Conservation (phyloP, 2,113 vertebrate species). For the Chloebia gouldiae region DNA sequence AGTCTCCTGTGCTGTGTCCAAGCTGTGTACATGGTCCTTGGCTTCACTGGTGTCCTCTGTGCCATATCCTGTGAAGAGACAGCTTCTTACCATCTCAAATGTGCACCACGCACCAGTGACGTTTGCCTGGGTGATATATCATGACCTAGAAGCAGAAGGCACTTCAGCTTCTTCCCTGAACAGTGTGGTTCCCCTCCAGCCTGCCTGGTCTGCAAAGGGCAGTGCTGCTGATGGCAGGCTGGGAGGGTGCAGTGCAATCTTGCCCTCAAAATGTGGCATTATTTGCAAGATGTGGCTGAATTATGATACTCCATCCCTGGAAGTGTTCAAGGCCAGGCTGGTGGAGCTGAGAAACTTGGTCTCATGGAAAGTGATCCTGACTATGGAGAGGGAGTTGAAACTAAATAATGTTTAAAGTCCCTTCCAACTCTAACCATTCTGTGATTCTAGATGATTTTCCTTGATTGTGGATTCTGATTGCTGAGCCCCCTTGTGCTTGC, state of each 20-base stretch:
- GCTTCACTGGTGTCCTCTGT: neutral
- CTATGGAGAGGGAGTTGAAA: neutral
- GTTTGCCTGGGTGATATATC: neutral
- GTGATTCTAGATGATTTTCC: neutral
- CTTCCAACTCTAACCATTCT: neutral
- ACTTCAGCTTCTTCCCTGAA: neutral
- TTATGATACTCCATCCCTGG: neutral
- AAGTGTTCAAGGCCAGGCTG: neutral
- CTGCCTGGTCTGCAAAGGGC: neutral
- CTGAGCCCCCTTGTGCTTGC: neutral
- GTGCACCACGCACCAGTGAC: neutral
- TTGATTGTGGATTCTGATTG: neutral
- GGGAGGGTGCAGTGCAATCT: neutral
- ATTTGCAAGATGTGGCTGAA: neutral
- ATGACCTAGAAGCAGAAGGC: neutral
- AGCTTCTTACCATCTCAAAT: neutral
- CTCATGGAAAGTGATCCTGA: neutral
- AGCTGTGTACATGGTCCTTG: neutral
- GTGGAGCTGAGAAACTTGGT: neutral
- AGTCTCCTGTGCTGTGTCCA: neutral
- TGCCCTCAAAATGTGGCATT: neutral
- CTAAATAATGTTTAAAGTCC: neutral
- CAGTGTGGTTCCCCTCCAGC: neutral
- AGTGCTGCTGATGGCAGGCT: neutral
- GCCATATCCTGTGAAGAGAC: neutral